Base-by-base conservation (phyloP, 1,140 invertebrate species). In the Camponotus floridanus region DNA sequence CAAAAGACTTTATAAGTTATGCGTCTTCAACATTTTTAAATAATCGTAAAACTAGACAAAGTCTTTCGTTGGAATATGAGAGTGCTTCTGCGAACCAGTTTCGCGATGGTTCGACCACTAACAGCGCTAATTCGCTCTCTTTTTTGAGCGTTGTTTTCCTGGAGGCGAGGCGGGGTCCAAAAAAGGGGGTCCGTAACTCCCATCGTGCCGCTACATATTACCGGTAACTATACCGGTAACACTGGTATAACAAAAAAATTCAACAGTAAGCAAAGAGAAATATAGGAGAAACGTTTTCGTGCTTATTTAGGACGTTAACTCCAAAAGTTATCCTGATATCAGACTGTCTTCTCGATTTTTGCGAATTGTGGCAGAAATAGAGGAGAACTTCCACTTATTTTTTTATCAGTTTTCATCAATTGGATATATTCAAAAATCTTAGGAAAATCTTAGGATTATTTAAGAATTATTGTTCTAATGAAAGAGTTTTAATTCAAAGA, bases 61-160 rank as follows among this genome's bases (percentile, higher is more conserved):
- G 26, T 33, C 45, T 61, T 48, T 71, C 70, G 57, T 83, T 86
- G 62, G 70, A 76, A 85, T 70, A 80, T 65, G 18, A 57, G n/a
- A 71, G 68, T 45, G 74, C 65, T 88, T 88, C 73, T 71, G 67
- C 86, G 80, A 88, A 88, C 80, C 67, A 85, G 67, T 88, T 88
- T 88, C 65, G 42, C 86, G 51, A 15, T 33, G 51, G 65, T 71
- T 71, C 33, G 67, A 57, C 64, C 21, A 59, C 7, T 61, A 21
- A 33, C 21, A 70, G 51, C 57, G 59, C 61, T 79, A 70, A 76
- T 86, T 86, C 55, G 26, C 57, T 55, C n/a, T 33, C 59, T 39
- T 87, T 88, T 76, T 76, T 65, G 36, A 59, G 21, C 55, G 55
- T 76, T 21, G 79, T 71, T 73, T 87, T 86, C 79, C 59, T 8